Base-by-base conservation (phyloP, 1,140 invertebrate genomes). In the Apis dorsata region DNA sequence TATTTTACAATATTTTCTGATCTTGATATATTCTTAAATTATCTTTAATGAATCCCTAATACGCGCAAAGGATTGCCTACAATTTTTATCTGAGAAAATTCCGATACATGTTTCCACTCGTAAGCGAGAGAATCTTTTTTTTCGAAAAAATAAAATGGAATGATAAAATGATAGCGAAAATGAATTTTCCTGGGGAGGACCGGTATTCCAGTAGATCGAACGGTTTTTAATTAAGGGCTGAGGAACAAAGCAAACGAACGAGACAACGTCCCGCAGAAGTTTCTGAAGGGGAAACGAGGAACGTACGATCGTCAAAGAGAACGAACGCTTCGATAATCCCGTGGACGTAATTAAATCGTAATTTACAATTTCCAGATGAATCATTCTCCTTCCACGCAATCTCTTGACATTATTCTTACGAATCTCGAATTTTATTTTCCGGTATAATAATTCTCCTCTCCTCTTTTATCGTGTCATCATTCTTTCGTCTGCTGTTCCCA, bases 211-310 rank as follows among this genome's bases (percentile, higher is more conserved):
- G 12, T 51, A 69, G 68, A 68, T 24, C 68, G 66, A 69, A 77
- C 49, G 51, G 62, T 77, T 77, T 77, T 77, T 77, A 77, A 77
- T 77, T 53, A 63, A 77, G 63, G 62, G 19, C 75, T 51, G 9
- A 28, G 19, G 66, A 15, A 53, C 62, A 66, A 66, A 77, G 62
- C 49, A 77, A 77, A 77, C 62, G 75, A 77, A 55, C 12, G 24
- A 28, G 19, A 28, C 62, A 51, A 34, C 24, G 19, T 77, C 1
- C 49, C 4, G n/a, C 7, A 34, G 49, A 70, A 51, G 49, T 66
- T 34, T 51, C 51, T 3, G 62, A 66, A 11, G 24, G 24, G 53
- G n/a, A 59, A 57, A 34, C 12, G 8, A 9, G 21, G 49, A 34
- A 53, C 21, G 60, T 12, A 8, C 24, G 17, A 19, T 11, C 34